Evolutionary conservation across 2,797 vertebrate genomes (phyloP).

Genomic region (Poliocrania exsul): DNA sequence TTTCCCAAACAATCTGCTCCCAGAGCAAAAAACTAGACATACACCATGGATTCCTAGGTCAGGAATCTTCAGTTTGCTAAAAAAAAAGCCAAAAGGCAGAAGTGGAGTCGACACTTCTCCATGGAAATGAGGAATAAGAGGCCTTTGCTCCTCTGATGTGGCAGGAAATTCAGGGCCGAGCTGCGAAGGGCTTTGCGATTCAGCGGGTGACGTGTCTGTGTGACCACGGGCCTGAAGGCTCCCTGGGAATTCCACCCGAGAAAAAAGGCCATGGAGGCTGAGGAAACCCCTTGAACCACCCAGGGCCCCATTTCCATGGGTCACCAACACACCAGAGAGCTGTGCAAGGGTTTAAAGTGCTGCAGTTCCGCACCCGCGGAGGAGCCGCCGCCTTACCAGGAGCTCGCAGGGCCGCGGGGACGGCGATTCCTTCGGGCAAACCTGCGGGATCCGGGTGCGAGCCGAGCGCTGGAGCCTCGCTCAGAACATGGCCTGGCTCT

Average conservation of each 20-base stretch:
- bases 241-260: accelerated
- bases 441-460: not conserved
- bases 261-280: not conserved
- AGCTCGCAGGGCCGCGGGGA: not conserved
- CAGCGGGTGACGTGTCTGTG: not conserved
- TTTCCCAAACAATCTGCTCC: not conserved
- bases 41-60: accelerated
- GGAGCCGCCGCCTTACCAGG: not conserved
- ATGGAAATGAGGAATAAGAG: accelerated
- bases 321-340: accelerated
- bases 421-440: not conserved
- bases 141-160: not conserved
- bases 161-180: not conserved
- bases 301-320: no score
- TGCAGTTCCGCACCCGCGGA: accelerated
- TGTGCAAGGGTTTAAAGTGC: accelerated
- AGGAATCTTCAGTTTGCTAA: not conserved
- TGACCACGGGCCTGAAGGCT: not conserved
- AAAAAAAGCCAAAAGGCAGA: not conserved
- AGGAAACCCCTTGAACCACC: not conserved
- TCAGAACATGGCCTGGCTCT: conserved; percentile 33
- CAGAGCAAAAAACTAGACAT: accelerated
- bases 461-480: not conserved
- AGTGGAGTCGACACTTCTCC: accelerated
- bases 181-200: not conserved